Evolutionary conservation across 2,797 vertebrate genomes (phyloP), one percentile per base, ranked within the genome.

Genomic region (Odontamblyopus lacepedii): DNA sequence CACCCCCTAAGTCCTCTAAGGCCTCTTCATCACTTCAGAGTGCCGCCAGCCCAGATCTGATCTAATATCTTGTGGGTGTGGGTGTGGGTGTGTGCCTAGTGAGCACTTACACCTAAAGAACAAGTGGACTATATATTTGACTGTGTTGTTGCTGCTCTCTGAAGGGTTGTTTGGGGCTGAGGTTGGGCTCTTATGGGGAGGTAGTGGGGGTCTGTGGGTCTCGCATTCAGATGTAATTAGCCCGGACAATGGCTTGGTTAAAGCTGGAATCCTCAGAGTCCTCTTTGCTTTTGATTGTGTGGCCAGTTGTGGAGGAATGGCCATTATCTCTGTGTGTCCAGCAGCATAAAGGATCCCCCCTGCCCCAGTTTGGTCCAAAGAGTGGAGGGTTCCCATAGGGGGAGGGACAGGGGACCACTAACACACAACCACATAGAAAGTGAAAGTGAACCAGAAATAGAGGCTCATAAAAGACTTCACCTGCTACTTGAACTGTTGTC

Each of bases 161-260:
- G 71, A 90, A 90, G 91, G 73, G 89, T 83, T 90, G 89, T 88
- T 91, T 88, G 86, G 89, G 86, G 87, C 29, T 91, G 88, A 87
- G 90, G 84, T 91, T 89, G 79, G 67, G 50, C 78, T 78, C 70
- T 55, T n/a, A 77, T 26, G 71, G 85, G 82, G 85, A 85, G 86
- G 83, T 35, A 35, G 87, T 89, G 91, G 90, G 64, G 92, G 92
- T 93, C 93, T 94, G 89, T 91, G 92, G 94, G 93, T 95, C 95
- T 94, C 90, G 92, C 94, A 96, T 96, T 97, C 95, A 95, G 94
- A 96, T 96, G 94, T 95, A 98, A 96, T 97, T 98, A 96, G 95
- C 92, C 93, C 91, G 92, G 92, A 97, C 93, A 96, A 96, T 97
- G 93, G 93, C 82, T 95, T 95, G 95, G 96, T 96, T 98, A 96